Evolutionary conservation across 2,888 invertebrate genomes (phyloP).

Genomic region (Salpingus planirostris): DNA sequence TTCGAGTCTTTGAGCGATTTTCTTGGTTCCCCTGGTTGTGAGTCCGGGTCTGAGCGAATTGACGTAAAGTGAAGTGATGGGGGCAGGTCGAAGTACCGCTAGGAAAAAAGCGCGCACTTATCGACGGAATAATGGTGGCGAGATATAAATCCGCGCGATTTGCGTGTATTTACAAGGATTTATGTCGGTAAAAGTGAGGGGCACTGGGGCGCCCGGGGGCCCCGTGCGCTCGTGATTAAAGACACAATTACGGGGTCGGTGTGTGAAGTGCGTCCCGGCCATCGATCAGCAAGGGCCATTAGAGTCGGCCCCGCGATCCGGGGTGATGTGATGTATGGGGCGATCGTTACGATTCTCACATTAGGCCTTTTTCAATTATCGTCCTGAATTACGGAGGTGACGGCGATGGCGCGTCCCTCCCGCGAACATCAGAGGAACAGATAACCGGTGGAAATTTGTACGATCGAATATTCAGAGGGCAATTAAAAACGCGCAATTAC

Average conservation of each 20-base stretch:
- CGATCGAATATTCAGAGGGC: no score
- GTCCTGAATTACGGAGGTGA: conserved; percentile 11
- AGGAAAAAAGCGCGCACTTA: conserved; percentile 9
- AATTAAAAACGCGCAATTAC: no score
- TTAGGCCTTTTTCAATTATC: conserved; percentile 17
- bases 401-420: no score
- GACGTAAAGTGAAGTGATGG: no score
- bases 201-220: no score
- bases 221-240: conserved; percentile 13
- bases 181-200: conserved; percentile 14
- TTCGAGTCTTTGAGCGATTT: no score
- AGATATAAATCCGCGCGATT: conserved; percentile 12
- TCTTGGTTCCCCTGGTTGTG: no score
- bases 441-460: no score
- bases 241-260: conserved; percentile 14
- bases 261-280: conserved; percentile 13
- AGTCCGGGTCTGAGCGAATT: no score
- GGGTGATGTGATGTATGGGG: conserved; percentile 16
- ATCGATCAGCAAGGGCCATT: conserved; percentile 15
- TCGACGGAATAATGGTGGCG: conserved; percentile 8
- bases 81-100: no score
- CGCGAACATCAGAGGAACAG: no score
- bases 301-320: conserved; percentile 15
- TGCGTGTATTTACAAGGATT: conserved; percentile 15
- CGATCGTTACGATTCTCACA: conserved; percentile 16